These are phyloP conservation scores for Automeris io DNA, from an alignment of 2,888 invertebrate species.

Conservation along the genomic window DNA sequence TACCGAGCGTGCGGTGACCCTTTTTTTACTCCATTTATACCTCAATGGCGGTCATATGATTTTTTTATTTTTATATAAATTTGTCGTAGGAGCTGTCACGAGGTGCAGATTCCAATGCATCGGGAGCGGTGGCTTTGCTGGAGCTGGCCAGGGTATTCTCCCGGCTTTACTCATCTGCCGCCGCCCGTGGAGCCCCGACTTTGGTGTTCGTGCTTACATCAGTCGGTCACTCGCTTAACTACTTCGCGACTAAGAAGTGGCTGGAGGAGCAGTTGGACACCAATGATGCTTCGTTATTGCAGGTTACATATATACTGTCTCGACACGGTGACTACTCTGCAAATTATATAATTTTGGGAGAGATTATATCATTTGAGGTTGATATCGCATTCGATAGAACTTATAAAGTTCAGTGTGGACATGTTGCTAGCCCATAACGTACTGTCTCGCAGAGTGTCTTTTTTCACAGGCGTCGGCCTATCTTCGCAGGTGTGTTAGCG, in stretches of 20 bases:
- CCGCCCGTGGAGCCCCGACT: constrained; percentile 85
- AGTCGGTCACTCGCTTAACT: constrained; percentile 93
- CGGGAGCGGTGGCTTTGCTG: constrained; percentile 90
- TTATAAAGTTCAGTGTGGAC: too few relatives aligned
- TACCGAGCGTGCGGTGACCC: too few relatives aligned
- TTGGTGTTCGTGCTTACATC: constrained; percentile 93
- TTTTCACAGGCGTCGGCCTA: too few relatives aligned
- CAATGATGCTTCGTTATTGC: constrained; percentile 81
- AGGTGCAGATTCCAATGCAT: constrained; percentile 95
- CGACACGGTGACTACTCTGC: too few relatives aligned
- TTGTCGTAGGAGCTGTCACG: constrained; percentile 85
- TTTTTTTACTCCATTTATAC: too few relatives aligned
- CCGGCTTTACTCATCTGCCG: constrained; percentile 85
- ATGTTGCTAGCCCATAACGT: too few relatives aligned
- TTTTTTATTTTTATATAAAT: neutral
- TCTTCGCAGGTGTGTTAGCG: too few relatives aligned
- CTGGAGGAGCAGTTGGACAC: constrained; percentile 94
- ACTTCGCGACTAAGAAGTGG: constrained; percentile 97
- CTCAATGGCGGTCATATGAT: too few relatives aligned
- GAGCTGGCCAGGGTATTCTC: constrained; percentile 93
- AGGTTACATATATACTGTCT: constrained; percentile 67
- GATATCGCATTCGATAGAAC: too few relatives aligned
- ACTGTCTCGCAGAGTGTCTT: too few relatives aligned
- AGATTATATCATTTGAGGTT: too few relatives aligned
- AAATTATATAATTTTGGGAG: too few relatives aligned